Conservation (phyloP, 2,113 vertebrate genomes). For the Merops nubicus region DNA sequence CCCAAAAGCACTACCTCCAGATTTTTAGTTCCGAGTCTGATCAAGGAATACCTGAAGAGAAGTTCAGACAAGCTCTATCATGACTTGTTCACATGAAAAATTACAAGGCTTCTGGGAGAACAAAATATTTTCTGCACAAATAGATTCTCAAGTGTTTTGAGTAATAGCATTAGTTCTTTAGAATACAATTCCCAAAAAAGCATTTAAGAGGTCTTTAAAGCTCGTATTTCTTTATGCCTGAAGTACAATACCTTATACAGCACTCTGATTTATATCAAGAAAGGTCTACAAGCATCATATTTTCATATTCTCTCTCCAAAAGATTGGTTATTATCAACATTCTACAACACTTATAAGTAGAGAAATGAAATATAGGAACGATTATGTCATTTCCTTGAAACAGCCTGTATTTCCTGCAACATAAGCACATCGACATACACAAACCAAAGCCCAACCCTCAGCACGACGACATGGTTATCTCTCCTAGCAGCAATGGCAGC, state of each 20-base stretch:
- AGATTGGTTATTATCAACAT: neutral
- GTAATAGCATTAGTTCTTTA: neutral
- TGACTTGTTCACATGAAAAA: neutral
- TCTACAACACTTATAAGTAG: neutral
- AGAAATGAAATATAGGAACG: accelerated
- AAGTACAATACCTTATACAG: neutral
- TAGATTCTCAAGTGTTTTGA: neutral
- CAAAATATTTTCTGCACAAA: neutral
- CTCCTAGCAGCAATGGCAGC: neutral
- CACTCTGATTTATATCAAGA: neutral
- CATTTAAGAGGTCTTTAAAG: neutral
- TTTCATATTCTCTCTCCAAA: neutral
- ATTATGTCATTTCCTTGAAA: neutral
- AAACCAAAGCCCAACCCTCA: neutral
- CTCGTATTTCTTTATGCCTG: neutral
- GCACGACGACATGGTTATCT: accelerated
- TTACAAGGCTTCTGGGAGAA: neutral
- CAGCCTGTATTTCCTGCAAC: neutral
- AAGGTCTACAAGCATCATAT: neutral
- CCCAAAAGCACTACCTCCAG: neutral
- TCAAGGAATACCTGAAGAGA: neutral
- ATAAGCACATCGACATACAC: neutral
- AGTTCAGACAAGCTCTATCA: neutral
- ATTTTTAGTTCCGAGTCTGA: neutral
- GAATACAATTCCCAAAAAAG: neutral